phyloP scores from a whole-genome alignment of 2,888 invertebrate species.

The Yponomeuta evonymella region DNA sequence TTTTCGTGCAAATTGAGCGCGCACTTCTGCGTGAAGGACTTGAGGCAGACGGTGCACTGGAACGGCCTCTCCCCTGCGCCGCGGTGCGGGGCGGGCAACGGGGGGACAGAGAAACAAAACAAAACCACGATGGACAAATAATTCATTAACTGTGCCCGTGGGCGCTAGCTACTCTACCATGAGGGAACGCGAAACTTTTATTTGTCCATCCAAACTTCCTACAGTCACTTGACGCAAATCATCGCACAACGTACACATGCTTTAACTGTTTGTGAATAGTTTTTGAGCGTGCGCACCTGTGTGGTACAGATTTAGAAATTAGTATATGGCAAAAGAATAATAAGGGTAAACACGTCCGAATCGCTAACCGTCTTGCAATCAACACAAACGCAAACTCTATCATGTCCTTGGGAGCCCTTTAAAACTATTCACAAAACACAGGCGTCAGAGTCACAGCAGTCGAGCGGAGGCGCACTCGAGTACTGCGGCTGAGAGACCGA shows the following conservation, averaged over 20 bases:
- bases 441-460: constrained; percentile 66
- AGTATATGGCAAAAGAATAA: constrained; percentile 23
- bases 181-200: constrained; percentile 32
- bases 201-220: constrained; percentile 72
- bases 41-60: constrained; percentile 79
- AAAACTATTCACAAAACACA: constrained; percentile 74
- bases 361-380: constrained; percentile 40
- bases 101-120: constrained; percentile 75
- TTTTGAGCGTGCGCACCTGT: constrained; percentile 72
- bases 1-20: constrained; percentile 79
- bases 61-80: constrained; percentile 77
- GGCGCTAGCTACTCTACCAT: constrained; percentile 22
- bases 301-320: constrained; percentile 21
- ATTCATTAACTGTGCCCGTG: constrained; percentile 30
- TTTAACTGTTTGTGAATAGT: constrained; percentile 75
- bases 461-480: constrained; percentile 26
- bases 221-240: constrained; percentile 56
- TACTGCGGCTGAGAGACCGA: constrained; percentile 68
- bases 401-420: constrained; percentile 57
- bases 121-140: constrained; percentile 76
- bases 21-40: constrained; percentile 79
- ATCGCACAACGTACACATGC: constrained; percentile 74
- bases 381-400: not conserved
- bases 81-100: constrained; percentile 41
- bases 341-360: constrained; percentile 41